Evolutionary conservation across 1,140 invertebrate genomes (phyloP), one percentile per base, ranked within the genome.

Genomic region (Brachionus rotundiformis): DNA sequence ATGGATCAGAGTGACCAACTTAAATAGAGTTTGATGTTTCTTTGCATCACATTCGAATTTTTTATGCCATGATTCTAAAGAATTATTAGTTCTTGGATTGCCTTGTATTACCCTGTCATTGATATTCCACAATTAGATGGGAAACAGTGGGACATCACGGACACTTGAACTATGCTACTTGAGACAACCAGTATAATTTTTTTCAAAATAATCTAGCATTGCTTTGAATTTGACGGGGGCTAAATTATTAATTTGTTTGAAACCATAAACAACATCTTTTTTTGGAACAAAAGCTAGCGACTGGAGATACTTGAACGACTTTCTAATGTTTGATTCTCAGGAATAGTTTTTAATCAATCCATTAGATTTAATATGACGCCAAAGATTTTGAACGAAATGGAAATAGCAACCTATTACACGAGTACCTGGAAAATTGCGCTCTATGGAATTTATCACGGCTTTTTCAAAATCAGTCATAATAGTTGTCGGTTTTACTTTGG

Each of bases 221-320:
- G 25, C 54, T 61, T 25, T 2, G 25, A 61, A 61, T 61, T 61
- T 25, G 7, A 10, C 19, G 16, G 47, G 47, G 16, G 54, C 7
- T 19, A 8, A 61, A 25, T 61, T 23, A 16, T 23, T 61, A 19
- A 19, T 61, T 25, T 23, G 25, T 61, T 61, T 61, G 54, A 61
- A 61, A 23, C 3, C 13, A 61, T 61, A 61, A 23, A 75, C 39
- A 29, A 75, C 71, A 75, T 75, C 36, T 75, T 75, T 49, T 75
- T 44, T 23, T 6, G 71, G 71, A 44, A 75, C 13, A 25, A 75
- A 75, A 16, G 19, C 41, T 44, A 75, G 44, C 10, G 10, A 25
- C 44, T 25, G 8, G n/a, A 75, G 29, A 75, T 47, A 41, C 13
- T 31, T 75, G 8, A 75, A 39, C 6, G 16, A 11, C 11, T 41